Conservation (phyloP, 2,888 invertebrate species). For the Anagyrus pseudococci region DNA sequence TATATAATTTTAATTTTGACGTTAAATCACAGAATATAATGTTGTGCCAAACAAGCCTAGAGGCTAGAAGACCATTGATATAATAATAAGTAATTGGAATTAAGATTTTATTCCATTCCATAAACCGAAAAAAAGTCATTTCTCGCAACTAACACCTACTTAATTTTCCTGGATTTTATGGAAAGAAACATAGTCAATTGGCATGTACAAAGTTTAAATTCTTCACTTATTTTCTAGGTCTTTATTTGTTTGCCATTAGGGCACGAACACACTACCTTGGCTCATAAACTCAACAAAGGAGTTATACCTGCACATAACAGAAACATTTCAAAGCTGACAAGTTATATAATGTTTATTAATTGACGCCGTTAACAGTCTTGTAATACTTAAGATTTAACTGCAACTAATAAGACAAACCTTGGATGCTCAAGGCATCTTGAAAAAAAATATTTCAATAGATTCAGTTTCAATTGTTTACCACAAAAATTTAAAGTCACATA, state of each 20-base stretch:
- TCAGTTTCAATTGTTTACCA: too few relatives aligned
- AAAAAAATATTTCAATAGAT: too few relatives aligned
- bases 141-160: too few relatives aligned
- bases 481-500: too few relatives aligned
- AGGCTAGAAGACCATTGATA: slow-evolving; percentile 14
- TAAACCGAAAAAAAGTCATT: too few relatives aligned
- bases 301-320: background rate
- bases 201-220: slow-evolving; percentile 21
- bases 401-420: too few relatives aligned
- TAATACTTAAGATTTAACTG: background rate
- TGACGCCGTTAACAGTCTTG: background rate
- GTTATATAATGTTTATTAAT: background rate
- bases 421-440: too few relatives aligned
- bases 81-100: slow-evolving; percentile 2
- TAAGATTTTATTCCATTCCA: background rate
- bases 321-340: background rate
- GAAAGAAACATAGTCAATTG: too few relatives aligned
- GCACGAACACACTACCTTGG: background rate
- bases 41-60: slow-evolving; percentile 15
- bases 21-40: slow-evolving; percentile 26
- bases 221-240: slow-evolving; percentile 2
- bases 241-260: background rate
- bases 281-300: slow-evolving; percentile 10
- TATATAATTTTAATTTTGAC: slow-evolving; percentile 25
- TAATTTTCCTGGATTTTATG: too few relatives aligned